Evolutionary conservation across 2,888 invertebrate genomes (phyloP), one percentile per base, ranked within the genome.

Genomic region (Elysia crispata): DNA sequence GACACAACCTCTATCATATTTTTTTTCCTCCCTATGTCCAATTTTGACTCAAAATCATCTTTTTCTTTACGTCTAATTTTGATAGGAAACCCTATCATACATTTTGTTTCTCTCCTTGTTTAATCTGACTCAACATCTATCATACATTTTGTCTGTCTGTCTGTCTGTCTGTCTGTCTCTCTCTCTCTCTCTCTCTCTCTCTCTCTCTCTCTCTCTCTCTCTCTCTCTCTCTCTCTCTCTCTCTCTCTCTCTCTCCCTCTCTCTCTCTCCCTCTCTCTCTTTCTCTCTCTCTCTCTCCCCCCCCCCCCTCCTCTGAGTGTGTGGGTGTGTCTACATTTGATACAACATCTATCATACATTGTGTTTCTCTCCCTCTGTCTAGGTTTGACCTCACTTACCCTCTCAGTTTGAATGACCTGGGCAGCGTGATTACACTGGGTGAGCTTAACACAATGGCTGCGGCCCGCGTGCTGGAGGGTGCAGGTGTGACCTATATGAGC

Each of bases 401-500:
- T 73, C 74, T 86, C 75, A 20, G 85, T 76, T 82, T 88, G 0
- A 79, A 84, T 64, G 83, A 82, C 23, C 84, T 92, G 15, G 87
- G 91, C 3, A 90, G 90, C 8, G 88, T 91, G 11, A 70, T 92
- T 15, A 89, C 89, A 1, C 83, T 88, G 13, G 89, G 89, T 13
- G 85, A 87, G 0, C 72, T 79, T 18, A 86, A 85, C 62, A 86
- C 88, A 1, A 85, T 89, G 49, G 89, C 89, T 8, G 89, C 90
- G 0, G 87, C 91, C 1, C 86, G 93, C 78, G 92, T 94, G 82
- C 90, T 94, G 54, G 89, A 93, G 28, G 90, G 94, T 8, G 93
- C 94, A 85, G 89, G 92, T 77, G 92, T 94, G 33, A 94, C 94
- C 3, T 93, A 94, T 87, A 85, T 92, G n/a, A 88, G 88, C 54